These are phyloP conservation scores for Drosophila parabipectinata DNA, from an alignment of 1,140 invertebrate genomes.

Conservation along the genomic window DNA sequence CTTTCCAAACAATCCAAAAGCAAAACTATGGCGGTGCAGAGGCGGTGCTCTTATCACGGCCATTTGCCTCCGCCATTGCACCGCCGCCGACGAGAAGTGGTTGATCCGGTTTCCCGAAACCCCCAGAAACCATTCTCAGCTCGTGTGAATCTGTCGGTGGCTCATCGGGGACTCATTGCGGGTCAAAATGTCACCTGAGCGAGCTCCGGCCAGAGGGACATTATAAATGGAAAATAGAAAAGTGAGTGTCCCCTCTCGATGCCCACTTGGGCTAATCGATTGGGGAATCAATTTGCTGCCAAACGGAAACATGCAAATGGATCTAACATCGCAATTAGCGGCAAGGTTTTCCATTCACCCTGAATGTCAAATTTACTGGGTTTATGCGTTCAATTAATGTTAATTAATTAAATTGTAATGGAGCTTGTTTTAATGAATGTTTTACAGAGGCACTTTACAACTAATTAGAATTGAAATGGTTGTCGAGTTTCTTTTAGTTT, in stretches of 20 bases:
- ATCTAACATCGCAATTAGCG: conserved; percentile 48
- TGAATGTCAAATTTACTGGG: conserved; percentile 15
- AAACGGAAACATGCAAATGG: conserved; percentile 55
- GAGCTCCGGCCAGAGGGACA: conserved; percentile 7
- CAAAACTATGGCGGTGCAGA: conserved; percentile 47
- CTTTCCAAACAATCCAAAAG: conserved; percentile 27
- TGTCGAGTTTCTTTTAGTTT: conserved; percentile 12
- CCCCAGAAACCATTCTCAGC: conserved; percentile 25
- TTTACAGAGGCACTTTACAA: conserved; percentile 30
- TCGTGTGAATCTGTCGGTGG: conserved; percentile 37
- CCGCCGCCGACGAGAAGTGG: conserved; percentile 60
- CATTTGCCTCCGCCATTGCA: conserved; percentile 71
- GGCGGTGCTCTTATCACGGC: conserved; percentile 71
- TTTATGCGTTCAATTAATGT: conserved; percentile 27
- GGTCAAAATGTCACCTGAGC: conserved; percentile 28
- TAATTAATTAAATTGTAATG: conserved; percentile 28
- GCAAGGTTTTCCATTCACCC: conserved; percentile 15
- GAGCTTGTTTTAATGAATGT: conserved; percentile 15
- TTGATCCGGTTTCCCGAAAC: conserved; percentile 69
- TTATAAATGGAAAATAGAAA: conserved; percentile 12
- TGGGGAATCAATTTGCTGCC: conserved; percentile 31
- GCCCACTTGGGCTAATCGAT: conserved; percentile 37
- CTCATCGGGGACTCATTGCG: conserved; percentile 36
- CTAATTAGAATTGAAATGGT: conserved; percentile 12
- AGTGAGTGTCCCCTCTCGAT: conserved; percentile 17